Conservation (phyloP, 2,797 vertebrate species). For the Gobionotothen gibberifrons region DNA sequence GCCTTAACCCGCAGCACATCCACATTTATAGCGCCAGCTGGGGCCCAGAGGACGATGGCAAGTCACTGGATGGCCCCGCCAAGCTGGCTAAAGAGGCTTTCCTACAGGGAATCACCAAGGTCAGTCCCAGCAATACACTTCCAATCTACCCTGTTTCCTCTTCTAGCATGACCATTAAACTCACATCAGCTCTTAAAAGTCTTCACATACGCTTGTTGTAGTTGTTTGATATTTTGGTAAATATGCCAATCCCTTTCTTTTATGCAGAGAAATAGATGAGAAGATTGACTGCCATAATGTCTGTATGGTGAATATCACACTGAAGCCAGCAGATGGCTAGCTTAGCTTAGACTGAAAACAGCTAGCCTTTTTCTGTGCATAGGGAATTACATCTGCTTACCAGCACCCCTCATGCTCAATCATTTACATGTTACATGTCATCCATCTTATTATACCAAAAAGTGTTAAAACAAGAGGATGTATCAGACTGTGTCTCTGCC, state of each 20-base stretch:
- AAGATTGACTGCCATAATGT: background rate
- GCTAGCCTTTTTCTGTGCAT: background rate
- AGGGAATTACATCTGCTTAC: background rate
- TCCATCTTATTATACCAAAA: background rate
- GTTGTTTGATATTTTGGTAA: background rate
- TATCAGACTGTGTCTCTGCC: background rate
- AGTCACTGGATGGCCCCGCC: constrained; percentile 95
- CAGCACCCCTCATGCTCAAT: background rate
- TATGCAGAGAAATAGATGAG: constrained; percentile 15
- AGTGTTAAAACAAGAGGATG: background rate
- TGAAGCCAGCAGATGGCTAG: background rate
- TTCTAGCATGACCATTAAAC: constrained; percentile 22
- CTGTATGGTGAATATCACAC: background rate
- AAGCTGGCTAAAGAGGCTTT: constrained; percentile 95
- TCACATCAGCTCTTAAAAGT: constrained; percentile 19
- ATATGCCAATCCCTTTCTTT: background rate
- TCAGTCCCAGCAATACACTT: constrained; percentile 59
- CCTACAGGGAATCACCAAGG: constrained; percentile 92
- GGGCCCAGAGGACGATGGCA: constrained; percentile 96
- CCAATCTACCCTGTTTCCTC: constrained; percentile 26
- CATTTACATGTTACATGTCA: background rate
- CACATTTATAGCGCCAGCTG: constrained; percentile 98
- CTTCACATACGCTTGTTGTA: background rate
- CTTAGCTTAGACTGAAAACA: background rate
- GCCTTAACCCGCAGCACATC: constrained; percentile 94